phyloP scores from a whole-genome alignment of 2,797 vertebrate genomes.

The Acomys russatus region DNA sequence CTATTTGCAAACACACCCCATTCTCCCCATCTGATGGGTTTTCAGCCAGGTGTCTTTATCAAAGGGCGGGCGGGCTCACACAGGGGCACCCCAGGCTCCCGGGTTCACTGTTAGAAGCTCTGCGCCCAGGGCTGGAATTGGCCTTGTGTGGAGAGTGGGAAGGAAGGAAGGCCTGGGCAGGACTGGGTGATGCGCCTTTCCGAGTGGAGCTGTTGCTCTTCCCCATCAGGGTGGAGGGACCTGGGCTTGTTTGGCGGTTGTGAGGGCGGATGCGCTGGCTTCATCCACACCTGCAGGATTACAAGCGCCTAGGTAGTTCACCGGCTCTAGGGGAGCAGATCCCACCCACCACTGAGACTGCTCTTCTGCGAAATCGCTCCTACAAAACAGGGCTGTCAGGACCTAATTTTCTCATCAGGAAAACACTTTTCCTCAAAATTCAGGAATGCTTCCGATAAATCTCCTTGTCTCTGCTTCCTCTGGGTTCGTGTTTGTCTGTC shows the following conservation, averaged over 20 bases:
- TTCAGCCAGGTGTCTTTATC: neutral
- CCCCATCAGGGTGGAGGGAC: neutral
- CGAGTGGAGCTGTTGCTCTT: neutral
- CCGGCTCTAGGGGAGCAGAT: neutral
- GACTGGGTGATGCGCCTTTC: neutral
- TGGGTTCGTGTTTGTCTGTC: neutral
- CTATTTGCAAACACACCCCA: neutral
- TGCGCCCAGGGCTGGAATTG: neutral
- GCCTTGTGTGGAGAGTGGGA: neutral
- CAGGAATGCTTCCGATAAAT: neutral
- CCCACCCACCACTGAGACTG: neutral
- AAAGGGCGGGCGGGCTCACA: neutral
- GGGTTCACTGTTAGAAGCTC: neutral
- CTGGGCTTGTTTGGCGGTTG: neutral
- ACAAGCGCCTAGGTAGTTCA: neutral
- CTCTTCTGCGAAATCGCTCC: neutral
- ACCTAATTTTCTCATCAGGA: neutral
- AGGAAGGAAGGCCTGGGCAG: neutral
- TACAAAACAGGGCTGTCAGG: neutral
- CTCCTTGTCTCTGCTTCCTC: neutral
- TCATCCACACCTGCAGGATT: neutral
- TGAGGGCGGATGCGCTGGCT: neutral
- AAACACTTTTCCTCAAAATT: slow-evolving; percentile 3
- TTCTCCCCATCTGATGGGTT: neutral
- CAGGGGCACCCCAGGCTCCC: neutral